Percentiles rank a stretch among this genome's conserved stretches.
Conservation (phyloP, 53 echinoderm and acorn worm species). For the Patiria pectinifera region DNA sequence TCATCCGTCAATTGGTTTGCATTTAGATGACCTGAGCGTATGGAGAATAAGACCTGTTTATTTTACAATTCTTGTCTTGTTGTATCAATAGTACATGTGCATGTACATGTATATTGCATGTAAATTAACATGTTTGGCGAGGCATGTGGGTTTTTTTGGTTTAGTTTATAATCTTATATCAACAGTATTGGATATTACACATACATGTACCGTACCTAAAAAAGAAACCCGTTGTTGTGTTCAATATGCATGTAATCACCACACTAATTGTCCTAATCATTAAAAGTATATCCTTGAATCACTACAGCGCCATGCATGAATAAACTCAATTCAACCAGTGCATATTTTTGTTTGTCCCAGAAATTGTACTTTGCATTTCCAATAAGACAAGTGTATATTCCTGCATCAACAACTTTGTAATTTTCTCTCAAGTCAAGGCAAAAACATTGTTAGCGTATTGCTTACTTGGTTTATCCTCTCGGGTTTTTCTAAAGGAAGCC, state of each 20-base stretch:
- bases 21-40: not conserved
- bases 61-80: not conserved
- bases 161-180: too few species aligned
- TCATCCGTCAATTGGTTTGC: not conserved
- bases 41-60: not conserved
- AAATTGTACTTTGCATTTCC: not conserved
- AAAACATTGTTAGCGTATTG: not conserved
- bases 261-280: too few species aligned
- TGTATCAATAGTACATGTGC: not conserved
- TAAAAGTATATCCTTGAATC: too few species aligned
- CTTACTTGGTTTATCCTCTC: slow-evolving; percentile 8
- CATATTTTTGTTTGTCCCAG: not conserved
- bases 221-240: too few species aligned
- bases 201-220: too few species aligned
- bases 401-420: slow-evolving; percentile 4
- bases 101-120: too few species aligned
- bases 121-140: too few species aligned
- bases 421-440: slow-evolving; percentile 2
- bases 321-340: too few species aligned
- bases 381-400: not conserved
- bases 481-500: slow-evolving; percentile 30
- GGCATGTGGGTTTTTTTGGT: too few species aligned
- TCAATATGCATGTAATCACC: too few species aligned
- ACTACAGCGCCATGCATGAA: too few species aligned
- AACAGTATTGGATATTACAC: too few species aligned